A percentile compares a stretch with the other conserved stretches of the same genome.
Conservation (phyloP, 2,113 vertebrate species). For the Muscicapa adusta region DNA sequence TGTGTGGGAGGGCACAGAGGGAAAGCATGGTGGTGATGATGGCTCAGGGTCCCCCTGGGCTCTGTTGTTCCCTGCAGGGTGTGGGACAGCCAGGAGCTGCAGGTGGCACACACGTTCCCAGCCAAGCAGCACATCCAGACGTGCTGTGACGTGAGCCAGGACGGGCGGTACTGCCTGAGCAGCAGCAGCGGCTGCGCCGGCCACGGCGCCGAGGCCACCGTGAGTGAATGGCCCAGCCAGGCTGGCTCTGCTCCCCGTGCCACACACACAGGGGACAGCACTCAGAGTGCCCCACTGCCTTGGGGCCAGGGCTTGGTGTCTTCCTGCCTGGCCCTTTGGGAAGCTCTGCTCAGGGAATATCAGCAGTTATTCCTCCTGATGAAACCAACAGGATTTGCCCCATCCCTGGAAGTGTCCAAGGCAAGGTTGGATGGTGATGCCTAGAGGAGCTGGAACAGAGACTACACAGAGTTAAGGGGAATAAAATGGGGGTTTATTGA, state of each 20-base stretch:
- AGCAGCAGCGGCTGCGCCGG: constrained; percentile 88
- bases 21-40: accelerated
- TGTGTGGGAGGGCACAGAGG: accelerated
- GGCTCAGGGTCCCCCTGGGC: background rate
- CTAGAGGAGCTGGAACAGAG: too few species aligned
- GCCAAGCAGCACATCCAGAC: constrained; percentile 92
- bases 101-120: constrained; percentile 86
- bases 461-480: too few species aligned
- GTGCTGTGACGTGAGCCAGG: constrained; percentile 85
- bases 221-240: constrained; percentile 67
- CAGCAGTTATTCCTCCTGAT: background rate
- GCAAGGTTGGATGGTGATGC: background rate
- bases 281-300: accelerated
- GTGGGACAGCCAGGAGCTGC: constrained; percentile 90
- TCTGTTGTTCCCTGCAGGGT: constrained; percentile 68
- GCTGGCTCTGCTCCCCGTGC: background rate
- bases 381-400: background rate
- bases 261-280: accelerated
- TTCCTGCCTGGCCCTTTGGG: background rate
- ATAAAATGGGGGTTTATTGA: too few species aligned
- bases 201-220: constrained; percentile 90
- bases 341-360: background rate
- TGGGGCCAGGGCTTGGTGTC: background rate
- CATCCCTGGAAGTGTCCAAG: background rate
- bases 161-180: constrained; percentile 83